Evolutionary conservation across 1,140 invertebrate species (phyloP).

Genomic region (Temnothorax curvispinosus): DNA sequence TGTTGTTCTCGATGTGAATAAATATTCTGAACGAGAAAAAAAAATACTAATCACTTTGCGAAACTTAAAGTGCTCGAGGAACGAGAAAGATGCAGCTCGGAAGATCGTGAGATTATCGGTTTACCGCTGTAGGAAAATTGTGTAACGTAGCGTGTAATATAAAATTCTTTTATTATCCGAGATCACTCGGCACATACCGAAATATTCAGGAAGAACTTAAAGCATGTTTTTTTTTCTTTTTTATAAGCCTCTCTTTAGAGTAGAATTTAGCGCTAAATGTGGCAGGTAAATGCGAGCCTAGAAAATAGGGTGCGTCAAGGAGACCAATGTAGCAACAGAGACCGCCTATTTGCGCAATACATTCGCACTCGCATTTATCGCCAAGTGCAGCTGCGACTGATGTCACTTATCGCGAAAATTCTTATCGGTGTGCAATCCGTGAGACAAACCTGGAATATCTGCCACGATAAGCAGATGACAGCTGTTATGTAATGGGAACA

Average conservation of each 20-base stretch:
- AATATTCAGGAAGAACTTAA: neutral
- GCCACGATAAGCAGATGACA: neutral
- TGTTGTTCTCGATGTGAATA: neutral
- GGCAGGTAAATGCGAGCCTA: neutral
- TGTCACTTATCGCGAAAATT: neutral
- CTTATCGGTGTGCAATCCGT: slow-evolving; percentile 18
- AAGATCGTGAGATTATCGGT: neutral
- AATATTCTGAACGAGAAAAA: neutral
- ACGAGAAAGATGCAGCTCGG: neutral
- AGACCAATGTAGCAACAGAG: neutral
- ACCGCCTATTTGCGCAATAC: slow-evolving; percentile 21
- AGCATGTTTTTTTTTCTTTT: neutral
- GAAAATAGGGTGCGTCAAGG: slow-evolving; percentile 11
- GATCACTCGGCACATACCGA: neutral
- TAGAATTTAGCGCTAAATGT: slow-evolving; percentile 13
- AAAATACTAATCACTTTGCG: neutral
- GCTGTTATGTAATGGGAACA: slow-evolving; percentile 1
- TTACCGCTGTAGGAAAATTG: slow-evolving; percentile 17
- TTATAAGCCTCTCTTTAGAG: neutral
- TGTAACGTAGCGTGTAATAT: neutral
- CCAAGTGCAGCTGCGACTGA: neutral
- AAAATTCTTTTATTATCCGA: slow-evolving; percentile 25
- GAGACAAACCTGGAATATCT: neutral
- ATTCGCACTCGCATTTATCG: slow-evolving; percentile 46
- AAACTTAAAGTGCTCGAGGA: neutral